Evolutionary conservation across 2,888 invertebrate species (phyloP).

Genomic region (Pseudeuparius sepicola): DNA sequence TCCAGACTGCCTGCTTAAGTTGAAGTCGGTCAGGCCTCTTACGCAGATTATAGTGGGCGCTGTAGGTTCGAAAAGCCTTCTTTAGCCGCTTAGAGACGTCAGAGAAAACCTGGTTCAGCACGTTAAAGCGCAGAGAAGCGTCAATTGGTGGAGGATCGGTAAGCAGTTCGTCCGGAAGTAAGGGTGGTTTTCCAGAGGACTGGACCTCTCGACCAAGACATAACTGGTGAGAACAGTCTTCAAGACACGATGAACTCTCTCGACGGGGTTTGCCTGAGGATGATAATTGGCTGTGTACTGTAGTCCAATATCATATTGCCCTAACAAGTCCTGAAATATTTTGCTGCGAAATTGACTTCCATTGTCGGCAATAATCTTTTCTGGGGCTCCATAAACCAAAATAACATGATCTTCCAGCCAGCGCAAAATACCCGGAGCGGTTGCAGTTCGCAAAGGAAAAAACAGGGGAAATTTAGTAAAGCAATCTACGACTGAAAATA

Average conservation of each 20-base stretch:
- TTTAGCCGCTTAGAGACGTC: slow-evolving; percentile 8
- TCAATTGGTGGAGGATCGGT: no score
- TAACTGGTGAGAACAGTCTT: slow-evolving; percentile 16
- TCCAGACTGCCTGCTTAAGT: slow-evolving; percentile 12
- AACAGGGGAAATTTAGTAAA: no score
- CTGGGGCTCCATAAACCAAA: no score
- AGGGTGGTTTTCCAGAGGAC: slow-evolving; percentile 6
- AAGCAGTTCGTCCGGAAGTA: no score
- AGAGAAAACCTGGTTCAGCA: no score
- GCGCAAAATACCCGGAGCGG: slow-evolving; percentile 18
- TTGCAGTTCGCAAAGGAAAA: slow-evolving; percentile 18
- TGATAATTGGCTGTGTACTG: slow-evolving; percentile 18
- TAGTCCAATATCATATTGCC: slow-evolving; percentile 13
- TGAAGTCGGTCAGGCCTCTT: slow-evolving; percentile 7
- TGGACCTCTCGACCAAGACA: slow-evolving; percentile 14
- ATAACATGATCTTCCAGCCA: no score
- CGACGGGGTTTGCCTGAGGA: no score
- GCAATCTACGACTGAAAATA: slow-evolving; percentile 18
- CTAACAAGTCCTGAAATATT: slow-evolving; percentile 9
- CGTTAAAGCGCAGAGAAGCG: no score
- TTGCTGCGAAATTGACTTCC: slow-evolving; percentile 18
- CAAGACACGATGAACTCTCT: no score
- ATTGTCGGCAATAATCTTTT: slow-evolving; percentile 20
- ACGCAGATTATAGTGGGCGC: slow-evolving; percentile 12
- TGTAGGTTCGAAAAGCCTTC: slow-evolving; percentile 9